Base-by-base conservation (phyloP, 1,140 invertebrate genomes). In the Neodiprion pinetum region DNA sequence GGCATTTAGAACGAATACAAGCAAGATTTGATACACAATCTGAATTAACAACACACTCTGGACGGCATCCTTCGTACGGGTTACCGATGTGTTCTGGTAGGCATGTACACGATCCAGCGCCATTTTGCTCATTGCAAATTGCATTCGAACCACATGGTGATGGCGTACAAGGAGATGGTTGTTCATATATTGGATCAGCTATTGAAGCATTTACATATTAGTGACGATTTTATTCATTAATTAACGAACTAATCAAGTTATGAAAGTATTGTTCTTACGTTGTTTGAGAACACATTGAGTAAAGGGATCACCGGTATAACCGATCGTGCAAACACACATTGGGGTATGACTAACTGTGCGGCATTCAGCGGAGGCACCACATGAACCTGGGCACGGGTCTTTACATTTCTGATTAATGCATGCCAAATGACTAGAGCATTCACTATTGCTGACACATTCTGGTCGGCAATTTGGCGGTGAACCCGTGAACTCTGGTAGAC, bases 371-470 rank as follows among this genome's bases (percentile, higher is more conserved):
- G 91, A 91, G 12, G 85, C 80, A 17, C 91, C 93, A 84, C 93
- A 94, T 23, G 90, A 89, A 40, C 90, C 91, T 49, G 89, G 86
- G 83, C 93, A 94, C 73, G 93, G 93, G 82, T 94, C 91, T 80
- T 86, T 86, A 82, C 93, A 95, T 87, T 93, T 93, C 77, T 91
- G 90, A 79, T 92, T 92, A 14, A 93, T 91, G 80, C 93, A 94
- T 8, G 92, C 92, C 79, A 92, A 85, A 79, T 92, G 82, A 74
- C 87, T 90, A 0, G 89, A 70, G 83, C 92, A 93, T 88, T 93
- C 92, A 70, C 88, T 90, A 75, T 93, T 93, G 78, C 90, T 92
- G 17, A 90, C 87, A 80, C 92, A 93, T 88, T 93, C 92, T 14
- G 92, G 92, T 74, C 90, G 88, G 81, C 92, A 94, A 75, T 92